Conservation (phyloP, 2,797 vertebrate species). For the Danio kyathit region DNA sequence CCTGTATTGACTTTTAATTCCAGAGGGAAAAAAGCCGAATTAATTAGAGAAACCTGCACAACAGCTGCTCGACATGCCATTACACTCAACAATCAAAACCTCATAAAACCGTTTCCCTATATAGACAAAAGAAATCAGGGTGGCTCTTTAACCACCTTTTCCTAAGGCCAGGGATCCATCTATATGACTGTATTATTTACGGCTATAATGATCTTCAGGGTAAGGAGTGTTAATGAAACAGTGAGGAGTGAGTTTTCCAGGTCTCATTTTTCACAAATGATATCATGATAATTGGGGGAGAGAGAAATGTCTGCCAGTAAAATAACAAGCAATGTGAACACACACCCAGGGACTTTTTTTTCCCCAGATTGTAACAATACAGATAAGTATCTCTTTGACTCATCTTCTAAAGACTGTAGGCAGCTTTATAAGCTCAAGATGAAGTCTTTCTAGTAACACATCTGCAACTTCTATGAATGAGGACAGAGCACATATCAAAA, state of each 20-base stretch:
- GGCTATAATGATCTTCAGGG: constrained; percentile 31
- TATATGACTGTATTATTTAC: constrained; percentile 42
- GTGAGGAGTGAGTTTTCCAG: constrained; percentile 41
- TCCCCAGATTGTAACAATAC: constrained; percentile 1
- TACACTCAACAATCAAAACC: constrained; percentile 22
- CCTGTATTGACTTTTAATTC: constrained; percentile 3
- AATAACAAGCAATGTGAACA: constrained; percentile 20
- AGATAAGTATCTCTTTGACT: constrained; percentile 28
- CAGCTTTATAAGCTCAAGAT: not conserved
- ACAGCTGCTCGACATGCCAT: not conserved
- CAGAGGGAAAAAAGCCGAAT: constrained; percentile 23
- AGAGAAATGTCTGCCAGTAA: constrained; percentile 21
- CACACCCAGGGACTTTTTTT: constrained; percentile 5
- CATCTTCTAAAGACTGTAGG: constrained; percentile 8
- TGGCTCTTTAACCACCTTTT: constrained; percentile 27
- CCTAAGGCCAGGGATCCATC: constrained; percentile 35
- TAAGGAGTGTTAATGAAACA: constrained; percentile 41
- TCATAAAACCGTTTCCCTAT: constrained; percentile 35
- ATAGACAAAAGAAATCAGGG: constrained; percentile 23
- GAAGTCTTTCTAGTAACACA: not conserved
- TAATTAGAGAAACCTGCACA: not conserved
- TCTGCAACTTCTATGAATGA: not conserved
- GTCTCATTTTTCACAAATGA: constrained; percentile 28
- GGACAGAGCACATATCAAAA: not conserved
- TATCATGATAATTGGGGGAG: constrained; percentile 32